Conservation (phyloP, 2,888 invertebrate species). For the Toxonevra muliebris region DNA sequence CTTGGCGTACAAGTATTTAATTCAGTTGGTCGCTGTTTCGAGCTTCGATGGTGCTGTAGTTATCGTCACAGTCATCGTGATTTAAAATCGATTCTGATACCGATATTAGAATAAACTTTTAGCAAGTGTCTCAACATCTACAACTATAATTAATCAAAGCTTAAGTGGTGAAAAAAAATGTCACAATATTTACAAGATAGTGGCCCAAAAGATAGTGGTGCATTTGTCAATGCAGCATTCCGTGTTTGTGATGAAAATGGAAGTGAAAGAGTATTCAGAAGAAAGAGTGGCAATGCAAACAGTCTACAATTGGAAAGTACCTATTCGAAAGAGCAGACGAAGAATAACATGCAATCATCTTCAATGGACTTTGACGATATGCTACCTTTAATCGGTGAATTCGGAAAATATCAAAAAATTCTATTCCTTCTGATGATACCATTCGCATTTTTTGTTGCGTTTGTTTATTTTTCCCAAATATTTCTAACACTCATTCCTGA, state of each 20-base stretch:
- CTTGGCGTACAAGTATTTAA: slow-evolving; percentile 35
- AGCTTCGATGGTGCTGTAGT: background rate
- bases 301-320: slow-evolving; percentile 50
- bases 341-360: slow-evolving; percentile 35
- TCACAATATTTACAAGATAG: slow-evolving; percentile 20
- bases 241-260: slow-evolving; percentile 37
- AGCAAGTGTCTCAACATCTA: background rate
- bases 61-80: background rate
- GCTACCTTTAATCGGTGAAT: slow-evolving; percentile 84
- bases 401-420: slow-evolving; percentile 84
- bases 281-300: slow-evolving; percentile 54
- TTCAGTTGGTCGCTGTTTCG: slow-evolving; percentile 41
- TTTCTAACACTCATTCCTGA: slow-evolving; percentile 85
- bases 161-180: slow-evolving; percentile 22
- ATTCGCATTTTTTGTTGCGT: slow-evolving; percentile 86
- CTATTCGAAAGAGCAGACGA: slow-evolving; percentile 23
- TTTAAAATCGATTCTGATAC: too few species aligned
- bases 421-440: slow-evolving; percentile 86
- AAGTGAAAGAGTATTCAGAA: slow-evolving; percentile 48
- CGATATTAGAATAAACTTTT: too few species aligned
- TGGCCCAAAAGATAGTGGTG: slow-evolving; percentile 7
- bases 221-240: slow-evolving; percentile 43
- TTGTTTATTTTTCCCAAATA: slow-evolving; percentile 89
- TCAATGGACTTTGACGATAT: slow-evolving; percentile 82
- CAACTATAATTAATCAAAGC: background rate